A percentile compares a stretch with the other conserved stretches of the same genome.
These are phyloP conservation scores for Eurypyga helias DNA, from an alignment of 2,113 vertebrate species.

Conservation along the genomic window DNA sequence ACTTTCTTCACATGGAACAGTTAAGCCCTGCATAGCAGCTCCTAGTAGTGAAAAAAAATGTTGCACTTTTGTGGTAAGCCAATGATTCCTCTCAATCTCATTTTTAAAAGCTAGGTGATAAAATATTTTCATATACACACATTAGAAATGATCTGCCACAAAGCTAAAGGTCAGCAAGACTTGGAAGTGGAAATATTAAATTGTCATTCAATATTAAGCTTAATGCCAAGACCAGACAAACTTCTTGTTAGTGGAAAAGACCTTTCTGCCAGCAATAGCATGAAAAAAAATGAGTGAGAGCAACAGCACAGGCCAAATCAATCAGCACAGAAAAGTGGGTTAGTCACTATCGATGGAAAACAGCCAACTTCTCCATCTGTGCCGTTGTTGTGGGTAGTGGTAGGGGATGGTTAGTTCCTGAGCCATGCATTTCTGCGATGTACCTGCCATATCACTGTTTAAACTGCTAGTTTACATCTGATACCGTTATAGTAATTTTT, in stretches of 20 bases:
- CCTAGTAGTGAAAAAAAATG: background rate
- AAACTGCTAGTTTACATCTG: background rate
- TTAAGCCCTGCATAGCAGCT: background rate
- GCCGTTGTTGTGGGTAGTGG: background rate
- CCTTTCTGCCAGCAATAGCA: constrained; percentile 19
- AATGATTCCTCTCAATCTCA: background rate
- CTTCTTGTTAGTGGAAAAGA: background rate
- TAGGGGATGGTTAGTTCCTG: background rate
- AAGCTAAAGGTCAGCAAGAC: constrained; percentile 4
- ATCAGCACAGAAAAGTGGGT: constrained; percentile 50
- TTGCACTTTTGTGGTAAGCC: background rate
- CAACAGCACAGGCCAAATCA: constrained; percentile 22
- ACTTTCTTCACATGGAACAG: background rate
- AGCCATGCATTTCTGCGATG: background rate
- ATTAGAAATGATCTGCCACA: background rate
- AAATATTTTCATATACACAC: background rate
- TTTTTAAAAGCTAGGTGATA: background rate
- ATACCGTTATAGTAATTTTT: background rate
- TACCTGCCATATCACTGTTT: background rate
- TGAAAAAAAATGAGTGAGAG: background rate
- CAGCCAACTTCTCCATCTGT: constrained; percentile 37
- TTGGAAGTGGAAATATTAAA: constrained; percentile 11
- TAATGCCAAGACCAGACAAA: background rate
- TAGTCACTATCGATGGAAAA: constrained; percentile 27
- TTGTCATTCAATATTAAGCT: constrained; percentile 8